Percentiles rank a stretch among this genome's conserved stretches.
These are phyloP conservation scores for Actinia tenebrosa DNA, from an alignment of 64 coral and sea anemone species.

Conservation along the genomic window DNA sequence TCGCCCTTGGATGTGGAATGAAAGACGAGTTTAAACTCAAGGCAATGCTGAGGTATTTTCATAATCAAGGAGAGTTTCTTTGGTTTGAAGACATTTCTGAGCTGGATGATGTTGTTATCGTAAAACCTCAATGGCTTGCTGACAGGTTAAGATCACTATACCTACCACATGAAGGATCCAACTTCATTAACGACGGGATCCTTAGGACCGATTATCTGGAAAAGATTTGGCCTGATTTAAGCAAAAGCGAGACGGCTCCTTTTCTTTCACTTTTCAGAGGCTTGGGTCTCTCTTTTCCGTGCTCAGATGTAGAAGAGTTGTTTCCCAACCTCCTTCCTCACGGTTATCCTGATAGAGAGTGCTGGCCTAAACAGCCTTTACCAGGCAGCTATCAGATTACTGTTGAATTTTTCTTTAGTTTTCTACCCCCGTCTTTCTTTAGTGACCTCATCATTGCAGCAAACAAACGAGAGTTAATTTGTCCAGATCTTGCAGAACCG, in stretches of 20 bases:
- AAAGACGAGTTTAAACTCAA: conserved; percentile 82
- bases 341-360: conserved; percentile 40
- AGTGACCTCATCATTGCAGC: conserved; percentile 55
- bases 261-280: conserved; percentile 62
- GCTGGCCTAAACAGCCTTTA: conserved; percentile 51
- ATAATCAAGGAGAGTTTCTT: conserved; percentile 83
- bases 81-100: conserved; percentile 87
- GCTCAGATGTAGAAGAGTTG: conserved; percentile 62
- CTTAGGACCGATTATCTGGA: conserved; percentile 55
- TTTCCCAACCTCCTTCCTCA: conserved; percentile 67
- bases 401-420: conserved; percentile 70
- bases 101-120: conserved; percentile 63
- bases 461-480: conserved; percentile 27
- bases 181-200: conserved; percentile 40
- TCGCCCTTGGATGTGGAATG: conserved; percentile 82
- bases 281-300: conserved; percentile 59
- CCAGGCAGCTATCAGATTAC: conserved; percentile 52
- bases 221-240: conserved; percentile 62
- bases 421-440: conserved; percentile 83
- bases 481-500: conserved; percentile 24
- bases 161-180: conserved; percentile 22
- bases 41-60: conserved; percentile 82
- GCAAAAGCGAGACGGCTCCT: conserved; percentile 24
- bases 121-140: conserved; percentile 75
- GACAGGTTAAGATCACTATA: conserved; percentile 57